These are phyloP conservation scores for Drosophila fulvimacula DNA, from an alignment of 2,888 invertebrate species.

Conservation along the genomic window DNA sequence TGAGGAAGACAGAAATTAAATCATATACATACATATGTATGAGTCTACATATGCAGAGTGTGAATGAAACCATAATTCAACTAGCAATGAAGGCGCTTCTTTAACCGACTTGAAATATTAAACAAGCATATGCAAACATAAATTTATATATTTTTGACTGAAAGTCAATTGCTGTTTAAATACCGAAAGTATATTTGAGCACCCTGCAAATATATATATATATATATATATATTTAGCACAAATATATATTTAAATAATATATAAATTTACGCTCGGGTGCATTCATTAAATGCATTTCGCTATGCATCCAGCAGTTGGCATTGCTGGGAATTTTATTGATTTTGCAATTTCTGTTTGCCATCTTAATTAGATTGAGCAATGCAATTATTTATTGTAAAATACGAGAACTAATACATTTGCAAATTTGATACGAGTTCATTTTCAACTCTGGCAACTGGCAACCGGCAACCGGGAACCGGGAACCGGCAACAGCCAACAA, in stretches of 20 bases:
- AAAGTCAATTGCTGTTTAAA: not conserved
- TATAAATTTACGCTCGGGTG: not conserved
- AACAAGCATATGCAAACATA: not conserved
- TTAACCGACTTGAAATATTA: not conserved
- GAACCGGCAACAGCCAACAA: not conserved
- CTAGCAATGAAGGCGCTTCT: no score
- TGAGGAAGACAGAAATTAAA: not conserved
- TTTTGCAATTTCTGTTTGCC: constrained; percentile 3
- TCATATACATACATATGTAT: not conserved
- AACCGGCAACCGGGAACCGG: not conserved
- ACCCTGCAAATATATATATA: not conserved
- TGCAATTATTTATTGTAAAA: constrained; percentile 11
- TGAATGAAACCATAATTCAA: no score
- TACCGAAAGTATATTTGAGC: not conserved
- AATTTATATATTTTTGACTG: not conserved
- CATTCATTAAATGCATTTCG: constrained; percentile 12
- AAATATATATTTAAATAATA: not conserved
- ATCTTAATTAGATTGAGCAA: constrained; percentile 14
- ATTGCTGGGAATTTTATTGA: constrained; percentile 6
- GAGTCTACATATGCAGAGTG: no score
- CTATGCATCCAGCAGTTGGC: not conserved
- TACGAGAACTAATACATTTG: constrained; percentile 4
- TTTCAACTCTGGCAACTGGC: not conserved
- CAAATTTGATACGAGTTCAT: not conserved
- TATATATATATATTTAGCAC: not conserved